A percentile compares a stretch with the other conserved stretches of the same genome.
These are phyloP conservation scores for Noctua janthina DNA, from an alignment of 2,888 invertebrate species.

Conservation along the genomic window DNA sequence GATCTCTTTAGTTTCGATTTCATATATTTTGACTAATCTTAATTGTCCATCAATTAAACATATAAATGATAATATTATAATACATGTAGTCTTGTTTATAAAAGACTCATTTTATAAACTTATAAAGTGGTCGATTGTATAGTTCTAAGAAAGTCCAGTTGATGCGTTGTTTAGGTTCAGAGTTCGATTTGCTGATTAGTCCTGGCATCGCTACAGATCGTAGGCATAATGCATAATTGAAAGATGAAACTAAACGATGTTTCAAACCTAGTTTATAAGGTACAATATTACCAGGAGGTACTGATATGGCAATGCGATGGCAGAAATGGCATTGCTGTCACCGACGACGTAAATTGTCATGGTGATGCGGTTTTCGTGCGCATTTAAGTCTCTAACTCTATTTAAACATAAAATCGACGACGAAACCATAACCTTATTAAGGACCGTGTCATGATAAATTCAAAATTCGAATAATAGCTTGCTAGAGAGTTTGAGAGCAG, in stretches of 20 bases:
- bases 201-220: not conserved
- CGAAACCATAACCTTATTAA: not conserved
- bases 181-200: conserved; percentile 19
- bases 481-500: no score
- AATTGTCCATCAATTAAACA: not conserved
- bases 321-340: not conserved
- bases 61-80: not conserved
- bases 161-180: conserved; percentile 4
- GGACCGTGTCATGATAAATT: no score
- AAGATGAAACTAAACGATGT: not conserved
- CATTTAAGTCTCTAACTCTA: not conserved
- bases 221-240: not conserved
- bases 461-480: no score
- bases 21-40: not conserved
- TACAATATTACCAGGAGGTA: not conserved
- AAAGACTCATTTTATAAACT: not conserved
- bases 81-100: not conserved
- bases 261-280: not conserved
- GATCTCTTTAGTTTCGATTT: not conserved
- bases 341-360: not conserved
- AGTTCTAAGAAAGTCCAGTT: conserved; percentile 18
- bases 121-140: conserved; percentile 10
- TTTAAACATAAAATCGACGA: not conserved
- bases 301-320: not conserved
- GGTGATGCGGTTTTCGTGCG: not conserved